A percentile compares a stretch with the other conserved stretches of the same genome.
Conservation (phyloP, 2,888 invertebrate genomes). For the Pyrocoelia pectoralis region DNA sequence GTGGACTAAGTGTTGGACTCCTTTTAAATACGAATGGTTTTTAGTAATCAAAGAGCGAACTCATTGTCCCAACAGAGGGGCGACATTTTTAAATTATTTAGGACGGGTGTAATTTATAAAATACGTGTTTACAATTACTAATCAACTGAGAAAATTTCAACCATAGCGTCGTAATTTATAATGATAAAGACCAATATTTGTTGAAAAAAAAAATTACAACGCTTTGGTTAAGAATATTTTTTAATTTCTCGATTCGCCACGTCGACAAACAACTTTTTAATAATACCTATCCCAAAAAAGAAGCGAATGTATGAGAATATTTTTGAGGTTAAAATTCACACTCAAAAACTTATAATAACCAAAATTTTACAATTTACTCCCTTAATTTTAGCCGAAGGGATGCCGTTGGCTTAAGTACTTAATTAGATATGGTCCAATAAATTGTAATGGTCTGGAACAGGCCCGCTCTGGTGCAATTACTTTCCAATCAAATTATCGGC, state of each 20-base stretch:
- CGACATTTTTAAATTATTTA: neutral
- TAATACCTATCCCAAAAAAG: conserved; percentile 13
- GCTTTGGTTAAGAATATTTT: conserved; percentile 28
- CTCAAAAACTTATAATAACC: conserved; percentile 28
- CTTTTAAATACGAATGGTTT: conserved; percentile 2
- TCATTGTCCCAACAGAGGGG: neutral
- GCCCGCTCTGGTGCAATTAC: conserved; percentile 49
- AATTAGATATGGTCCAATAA: conserved; percentile 52
- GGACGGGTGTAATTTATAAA: conserved; percentile 20
- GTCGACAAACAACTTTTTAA: conserved; percentile 17
- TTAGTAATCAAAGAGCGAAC: conserved; percentile 2
- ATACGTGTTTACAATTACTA: conserved; percentile 29
- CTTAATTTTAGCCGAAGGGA: conserved; percentile 45
- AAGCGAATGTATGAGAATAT: conserved; percentile 13
- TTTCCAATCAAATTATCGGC: conserved; percentile 52
- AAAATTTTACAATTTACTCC: conserved; percentile 39
- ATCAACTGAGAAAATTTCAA: conserved; percentile 30
- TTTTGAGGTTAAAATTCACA: conserved; percentile 19
- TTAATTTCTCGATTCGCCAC: conserved; percentile 26
- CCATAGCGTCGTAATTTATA: conserved; percentile 28
- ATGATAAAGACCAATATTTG: conserved; percentile 32
- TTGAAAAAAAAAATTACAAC: conserved; percentile 20
- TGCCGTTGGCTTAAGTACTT: conserved; percentile 47
- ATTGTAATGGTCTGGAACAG: conserved; percentile 50
- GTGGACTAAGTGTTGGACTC: conserved; percentile 4